These are phyloP conservation scores for Peucedramus taeniatus DNA, from an alignment of 2,113 vertebrate species.

Conservation along the genomic window DNA sequence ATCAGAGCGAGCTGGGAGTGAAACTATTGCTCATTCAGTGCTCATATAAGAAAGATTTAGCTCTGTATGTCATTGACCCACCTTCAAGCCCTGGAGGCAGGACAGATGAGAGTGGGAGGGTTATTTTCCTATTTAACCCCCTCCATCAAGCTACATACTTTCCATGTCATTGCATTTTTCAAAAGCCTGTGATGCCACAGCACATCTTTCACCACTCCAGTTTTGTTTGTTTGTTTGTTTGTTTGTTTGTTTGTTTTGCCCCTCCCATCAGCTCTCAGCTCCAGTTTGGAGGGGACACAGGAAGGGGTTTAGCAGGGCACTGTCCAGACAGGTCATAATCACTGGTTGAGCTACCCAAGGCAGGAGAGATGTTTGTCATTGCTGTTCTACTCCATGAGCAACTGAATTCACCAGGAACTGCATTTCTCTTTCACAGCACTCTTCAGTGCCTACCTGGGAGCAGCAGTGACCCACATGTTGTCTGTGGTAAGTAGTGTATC, in stretches of 20 bases:
- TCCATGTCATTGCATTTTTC: not conserved
- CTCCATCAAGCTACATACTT: not conserved
- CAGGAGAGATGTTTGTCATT: not conserved
- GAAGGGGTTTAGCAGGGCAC: not conserved
- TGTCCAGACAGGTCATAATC: not conserved
- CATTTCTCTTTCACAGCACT: conserved; percentile 58
- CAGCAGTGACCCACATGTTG: conserved; percentile 82
- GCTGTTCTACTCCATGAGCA: not conserved
- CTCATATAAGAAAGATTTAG: not conserved
- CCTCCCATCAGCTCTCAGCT: not conserved
- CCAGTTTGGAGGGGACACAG: not conserved
- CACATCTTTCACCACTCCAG: not conserved
- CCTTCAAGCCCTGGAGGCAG: not conserved
- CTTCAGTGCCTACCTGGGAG: conserved; percentile 88
- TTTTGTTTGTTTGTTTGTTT: not conserved
- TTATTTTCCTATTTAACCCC: not conserved
- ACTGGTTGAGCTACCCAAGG: not conserved
- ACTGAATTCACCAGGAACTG: not conserved
- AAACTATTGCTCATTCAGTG: conserved; percentile 5
- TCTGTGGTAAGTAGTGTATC: conserved; percentile 76
- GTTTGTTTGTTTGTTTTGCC: not conserved
- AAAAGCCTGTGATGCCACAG: not conserved
- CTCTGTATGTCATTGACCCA: not conserved
- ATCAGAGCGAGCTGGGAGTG: not conserved
- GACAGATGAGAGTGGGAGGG: not conserved